Conservation (phyloP, 2,113 vertebrate species). For the Oryzias curvinotus region DNA sequence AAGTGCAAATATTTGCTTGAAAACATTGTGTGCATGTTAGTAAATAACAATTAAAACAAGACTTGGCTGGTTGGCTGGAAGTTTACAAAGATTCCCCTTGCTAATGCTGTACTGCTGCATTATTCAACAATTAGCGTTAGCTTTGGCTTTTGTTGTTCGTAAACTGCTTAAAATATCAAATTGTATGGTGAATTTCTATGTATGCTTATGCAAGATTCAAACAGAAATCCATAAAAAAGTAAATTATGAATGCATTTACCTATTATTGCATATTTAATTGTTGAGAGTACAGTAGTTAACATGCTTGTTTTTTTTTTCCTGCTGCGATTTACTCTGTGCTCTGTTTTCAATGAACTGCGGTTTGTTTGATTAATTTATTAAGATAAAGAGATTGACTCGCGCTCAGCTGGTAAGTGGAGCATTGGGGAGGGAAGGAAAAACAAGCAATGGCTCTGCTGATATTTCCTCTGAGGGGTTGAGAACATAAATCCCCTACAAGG, state of each 20-base stretch:
- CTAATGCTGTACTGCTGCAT: not conserved
- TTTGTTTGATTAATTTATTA: constrained; percentile 70
- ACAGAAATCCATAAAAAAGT: not conserved
- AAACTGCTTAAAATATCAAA: not conserved
- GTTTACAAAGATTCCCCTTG: not conserved
- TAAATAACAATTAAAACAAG: not conserved
- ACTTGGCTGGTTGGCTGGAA: not conserved
- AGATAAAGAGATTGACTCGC: constrained; percentile 60
- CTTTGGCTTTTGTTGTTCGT: constrained; percentile 5
- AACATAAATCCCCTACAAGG: constrained; percentile 59
- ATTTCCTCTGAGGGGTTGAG: constrained; percentile 65
- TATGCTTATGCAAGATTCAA: not conserved
- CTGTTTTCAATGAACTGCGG: constrained; percentile 36
- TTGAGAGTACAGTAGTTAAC: constrained; percentile 18
- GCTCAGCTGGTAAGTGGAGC: constrained; percentile 65
- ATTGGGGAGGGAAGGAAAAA: constrained; percentile 54
- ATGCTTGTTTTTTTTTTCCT: constrained; percentile 10
- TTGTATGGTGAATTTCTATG: not conserved
- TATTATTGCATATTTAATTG: not conserved
- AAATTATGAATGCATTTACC: not conserved
- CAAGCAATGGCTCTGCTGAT: constrained; percentile 61
- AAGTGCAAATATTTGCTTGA: not conserved
- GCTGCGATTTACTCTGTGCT: constrained; percentile 18
- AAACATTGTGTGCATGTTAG: not conserved
- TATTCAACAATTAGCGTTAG: not conserved